Base-by-base conservation (phyloP, 2,113 vertebrate species). In the Hucho hucho region DNA sequence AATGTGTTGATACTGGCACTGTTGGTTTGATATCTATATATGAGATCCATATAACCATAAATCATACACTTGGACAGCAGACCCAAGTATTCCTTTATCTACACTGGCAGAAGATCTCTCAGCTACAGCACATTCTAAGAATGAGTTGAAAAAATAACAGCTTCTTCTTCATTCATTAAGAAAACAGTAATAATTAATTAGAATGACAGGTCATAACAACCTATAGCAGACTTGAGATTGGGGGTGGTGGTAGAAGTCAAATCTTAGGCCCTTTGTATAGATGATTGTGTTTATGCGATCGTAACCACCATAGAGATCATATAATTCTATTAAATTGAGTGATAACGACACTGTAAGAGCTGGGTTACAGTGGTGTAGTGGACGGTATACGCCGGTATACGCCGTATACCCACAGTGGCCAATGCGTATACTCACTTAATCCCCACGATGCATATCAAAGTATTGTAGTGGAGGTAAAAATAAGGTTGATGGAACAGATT, bases 1-100 rank as follows among this genome's bases (percentile, higher is more conserved):
- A 74, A 58, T 26, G 12, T 78, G 75, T 72, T 86, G 71, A 78
- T 47, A 61, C 71, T 79, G 76, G 76, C 81, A 56, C 24, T 11
- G 37, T 11, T n/a, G 70, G 61, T 47, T 53, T 65, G 53, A 74
- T 69, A 66, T 72, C 72, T 63, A 65, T 72, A 76, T 53, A 32
- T 25, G 9, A 37, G 37, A 43, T 12, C 37, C 6, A n/a, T 73
- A 75, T 63, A 64, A 24, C 69, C 22, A 68, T 77, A 65, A 76
- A 81, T 72, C 3, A 65, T 25, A 78, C 28, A 68, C 14, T 78
- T 72, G 73, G 63, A 68, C 49, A 37, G 63, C 37, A 43, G 37
- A 43, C 37, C 9, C 37, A 43, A 77, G 28, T 68, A 47, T 32
- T 28, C 14, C 26, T 75, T 29, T 70, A 72, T 77, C 74, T 74